Evolutionary conservation across 2,888 invertebrate genomes (phyloP).

Genomic region (Minunthozetes semirufus): DNA sequence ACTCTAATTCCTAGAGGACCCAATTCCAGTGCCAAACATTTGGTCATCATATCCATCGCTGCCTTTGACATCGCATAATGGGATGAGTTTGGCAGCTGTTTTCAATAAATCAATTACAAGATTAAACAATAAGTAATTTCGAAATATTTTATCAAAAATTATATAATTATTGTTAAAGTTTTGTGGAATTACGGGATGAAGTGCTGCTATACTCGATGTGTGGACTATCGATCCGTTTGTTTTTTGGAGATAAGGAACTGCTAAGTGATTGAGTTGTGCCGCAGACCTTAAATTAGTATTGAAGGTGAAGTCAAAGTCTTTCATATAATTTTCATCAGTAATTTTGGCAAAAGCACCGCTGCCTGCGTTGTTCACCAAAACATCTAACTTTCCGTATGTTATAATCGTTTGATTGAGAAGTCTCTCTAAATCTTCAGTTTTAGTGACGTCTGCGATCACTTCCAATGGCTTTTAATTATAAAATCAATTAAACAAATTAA

Average conservation of each 20-base stretch:
- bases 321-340: conserved; percentile 16
- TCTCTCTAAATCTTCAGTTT: conserved; percentile 19
- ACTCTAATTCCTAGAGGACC: conserved; percentile 20
- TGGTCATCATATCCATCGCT: neutral
- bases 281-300: too few relatives aligned
- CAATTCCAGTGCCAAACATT: conserved; percentile 17
- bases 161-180: too few relatives aligned
- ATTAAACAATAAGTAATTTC: too few relatives aligned
- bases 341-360: neutral
- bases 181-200: too few relatives aligned
- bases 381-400: conserved; percentile 30
- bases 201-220: too few relatives aligned
- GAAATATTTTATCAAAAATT: too few relatives aligned
- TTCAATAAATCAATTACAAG: neutral
- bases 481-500: too few relatives aligned
- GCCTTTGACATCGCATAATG: neutral
- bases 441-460: conserved; percentile 32
- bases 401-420: conserved; percentile 20
- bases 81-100: neutral
- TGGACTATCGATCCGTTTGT: too few relatives aligned
- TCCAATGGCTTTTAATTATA: conserved; percentile 15
- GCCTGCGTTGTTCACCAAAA: conserved; percentile 36
- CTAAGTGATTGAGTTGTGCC: too few relatives aligned
- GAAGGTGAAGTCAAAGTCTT: too few relatives aligned
- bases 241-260: too few relatives aligned